phyloP scores from a whole-genome alignment of 2,113 vertebrate species.

The Lampris incognitus region DNA sequence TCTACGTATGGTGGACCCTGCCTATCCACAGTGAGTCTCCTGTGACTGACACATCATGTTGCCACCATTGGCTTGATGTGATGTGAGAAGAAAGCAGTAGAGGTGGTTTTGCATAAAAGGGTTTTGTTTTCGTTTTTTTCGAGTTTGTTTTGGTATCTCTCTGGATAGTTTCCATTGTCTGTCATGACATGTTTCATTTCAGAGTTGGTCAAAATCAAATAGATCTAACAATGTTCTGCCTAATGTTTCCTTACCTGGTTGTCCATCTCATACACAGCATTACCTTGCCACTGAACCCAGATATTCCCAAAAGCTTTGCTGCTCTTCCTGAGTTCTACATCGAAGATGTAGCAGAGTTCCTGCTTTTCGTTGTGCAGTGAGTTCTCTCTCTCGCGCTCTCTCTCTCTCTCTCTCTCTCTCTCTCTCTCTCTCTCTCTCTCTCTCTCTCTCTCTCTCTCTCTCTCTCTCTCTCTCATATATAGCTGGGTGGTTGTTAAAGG shows the following conservation, averaged over 20 bases:
- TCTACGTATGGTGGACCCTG: constrained; percentile 93
- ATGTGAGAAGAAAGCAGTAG: background rate
- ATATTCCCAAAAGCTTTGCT: constrained; percentile 97
- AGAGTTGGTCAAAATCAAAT: background rate
- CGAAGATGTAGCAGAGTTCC: constrained; percentile 98
- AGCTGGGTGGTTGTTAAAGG: too few species aligned
- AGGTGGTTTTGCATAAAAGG: background rate
- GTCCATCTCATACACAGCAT: constrained; percentile 78
- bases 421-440: background rate
- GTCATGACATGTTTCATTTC: background rate
- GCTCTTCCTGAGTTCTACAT: constrained; percentile 98
- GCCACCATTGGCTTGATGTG: background rate
- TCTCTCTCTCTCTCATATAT: too few species aligned
- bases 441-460: background rate
- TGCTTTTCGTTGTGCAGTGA: constrained; percentile 99
- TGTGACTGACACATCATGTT: background rate
- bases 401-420: too few species aligned
- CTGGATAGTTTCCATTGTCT: background rate
- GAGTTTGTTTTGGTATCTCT: too few species aligned
- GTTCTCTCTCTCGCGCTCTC: constrained; percentile 67
- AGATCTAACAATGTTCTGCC: background rate
- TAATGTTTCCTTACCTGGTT: background rate
- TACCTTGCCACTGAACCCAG: constrained; percentile 91
- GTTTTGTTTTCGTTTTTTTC: background rate
- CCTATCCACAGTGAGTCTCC: constrained; percentile 92